Conservation (phyloP, 2,797 vertebrate genomes). For the Lerista edwardsae region DNA sequence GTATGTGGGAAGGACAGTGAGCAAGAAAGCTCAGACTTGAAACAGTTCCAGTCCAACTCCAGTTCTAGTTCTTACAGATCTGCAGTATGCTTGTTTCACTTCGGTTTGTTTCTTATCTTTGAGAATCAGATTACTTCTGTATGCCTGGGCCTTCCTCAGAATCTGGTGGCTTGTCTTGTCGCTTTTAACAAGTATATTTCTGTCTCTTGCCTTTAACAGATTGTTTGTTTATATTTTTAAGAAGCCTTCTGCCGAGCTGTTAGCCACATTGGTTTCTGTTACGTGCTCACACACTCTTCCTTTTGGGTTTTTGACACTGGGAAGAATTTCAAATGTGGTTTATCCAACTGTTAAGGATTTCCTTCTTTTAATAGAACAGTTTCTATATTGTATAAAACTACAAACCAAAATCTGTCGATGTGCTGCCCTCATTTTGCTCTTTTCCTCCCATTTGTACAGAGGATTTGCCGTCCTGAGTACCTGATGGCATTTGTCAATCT, state of each 20-base stretch:
- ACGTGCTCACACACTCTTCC: slow-evolving; percentile 71
- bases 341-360: slow-evolving; percentile 81
- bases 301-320: slow-evolving; percentile 75
- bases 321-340: slow-evolving; percentile 82
- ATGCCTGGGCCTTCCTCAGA: background rate
- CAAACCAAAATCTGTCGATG: slow-evolving; percentile 74
- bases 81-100: background rate
- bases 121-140: too few species aligned
- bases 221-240: slow-evolving; percentile 4
- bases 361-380: slow-evolving; percentile 78
- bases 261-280: slow-evolving; percentile 76
- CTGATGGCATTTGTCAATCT: background rate
- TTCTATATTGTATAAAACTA: slow-evolving; percentile 80
- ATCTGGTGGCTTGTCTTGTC: background rate
- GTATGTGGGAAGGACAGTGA: too few species aligned
- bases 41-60: too few species aligned
- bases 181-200: slow-evolving; percentile 10
- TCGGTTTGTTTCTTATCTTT: background rate
- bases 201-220: slow-evolving; percentile 15
- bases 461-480: background rate
- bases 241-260: slow-evolving; percentile 66
- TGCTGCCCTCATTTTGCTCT: slow-evolving; percentile 52
- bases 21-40: too few species aligned
- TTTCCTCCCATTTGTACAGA: background rate
- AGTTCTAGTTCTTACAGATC: background rate